Evolutionary conservation across 2,797 vertebrate genomes (phyloP).

Genomic region (Crocodylus rhombifer): DNA sequence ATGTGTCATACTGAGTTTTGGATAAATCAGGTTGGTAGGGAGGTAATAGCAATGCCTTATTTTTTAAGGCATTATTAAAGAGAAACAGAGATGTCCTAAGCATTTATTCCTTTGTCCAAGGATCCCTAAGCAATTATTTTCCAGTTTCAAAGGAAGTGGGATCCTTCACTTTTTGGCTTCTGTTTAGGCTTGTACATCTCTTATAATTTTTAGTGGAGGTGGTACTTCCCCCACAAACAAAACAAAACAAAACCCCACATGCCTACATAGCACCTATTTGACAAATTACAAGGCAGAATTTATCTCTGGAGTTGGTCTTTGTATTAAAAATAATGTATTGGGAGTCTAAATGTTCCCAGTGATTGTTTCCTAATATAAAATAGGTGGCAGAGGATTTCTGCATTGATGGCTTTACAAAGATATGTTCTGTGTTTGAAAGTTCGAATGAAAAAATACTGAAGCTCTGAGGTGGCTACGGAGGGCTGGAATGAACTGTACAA

Average conservation of each 20-base stretch:
- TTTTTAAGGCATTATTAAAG: not conserved
- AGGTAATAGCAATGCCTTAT: not conserved
- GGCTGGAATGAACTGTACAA: conserved; percentile 44
- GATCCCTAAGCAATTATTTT: conserved; percentile 7
- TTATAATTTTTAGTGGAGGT: conserved; percentile 42
- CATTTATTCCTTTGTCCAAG: not conserved
- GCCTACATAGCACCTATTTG: conserved; percentile 5
- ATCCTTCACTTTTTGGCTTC: conserved; percentile 40
- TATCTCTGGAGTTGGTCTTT: not conserved
- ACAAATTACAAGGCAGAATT: conserved; percentile 50
- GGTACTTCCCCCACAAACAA: conserved; percentile 29
- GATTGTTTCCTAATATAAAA: conserved; percentile 54
- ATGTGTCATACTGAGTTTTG: not conserved
- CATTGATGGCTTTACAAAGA: conserved; percentile 49
- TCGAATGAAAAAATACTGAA: not conserved
- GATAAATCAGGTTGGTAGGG: not conserved
- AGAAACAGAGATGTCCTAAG: conserved; percentile 13
- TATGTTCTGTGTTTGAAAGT: conserved; percentile 56
- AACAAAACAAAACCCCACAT: too few relatives aligned
- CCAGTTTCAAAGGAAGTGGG: conserved; percentile 32
- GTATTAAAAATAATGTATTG: conserved; percentile 56
- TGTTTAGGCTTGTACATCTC: conserved; percentile 7
- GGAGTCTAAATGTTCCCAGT: conserved; percentile 46
- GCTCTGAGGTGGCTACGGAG: not conserved
- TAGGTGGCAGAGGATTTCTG: conserved; percentile 62